Evolutionary conservation across 2,113 vertebrate genomes (phyloP).

Genomic region (Pristiophorus japonicus): DNA sequence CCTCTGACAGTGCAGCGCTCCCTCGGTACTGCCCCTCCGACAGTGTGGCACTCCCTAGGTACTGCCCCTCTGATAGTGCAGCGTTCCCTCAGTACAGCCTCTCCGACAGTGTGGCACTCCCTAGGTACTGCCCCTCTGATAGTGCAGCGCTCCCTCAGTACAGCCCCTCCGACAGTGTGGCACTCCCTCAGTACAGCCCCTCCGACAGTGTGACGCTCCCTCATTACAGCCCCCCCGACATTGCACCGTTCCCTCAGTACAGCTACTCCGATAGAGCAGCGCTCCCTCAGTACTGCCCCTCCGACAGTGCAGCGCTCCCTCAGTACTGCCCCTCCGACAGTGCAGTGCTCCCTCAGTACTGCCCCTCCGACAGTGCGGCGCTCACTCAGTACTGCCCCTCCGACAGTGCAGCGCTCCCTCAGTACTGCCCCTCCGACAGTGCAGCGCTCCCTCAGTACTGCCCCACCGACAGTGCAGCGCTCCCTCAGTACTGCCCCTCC

Average conservation of each 20-base stretch:
- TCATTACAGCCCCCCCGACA: no score
- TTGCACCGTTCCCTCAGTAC: neutral
- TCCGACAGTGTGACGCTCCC: no score
- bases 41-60: no score
- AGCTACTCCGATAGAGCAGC: neutral
- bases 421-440: neutral
- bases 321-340: neutral
- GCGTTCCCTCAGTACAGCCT: no score
- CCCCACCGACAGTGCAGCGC: neutral
- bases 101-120: no score
- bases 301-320: neutral
- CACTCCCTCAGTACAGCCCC: no score
- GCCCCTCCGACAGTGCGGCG: neutral
- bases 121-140: no score
- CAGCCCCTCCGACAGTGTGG: no score
- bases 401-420: neutral
- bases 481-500: neutral
- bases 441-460: neutral
- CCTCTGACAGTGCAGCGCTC: no score
- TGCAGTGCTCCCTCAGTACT: neutral
- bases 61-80: no score
- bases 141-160: no score
- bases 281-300: neutral
- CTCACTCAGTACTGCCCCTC: neutral
- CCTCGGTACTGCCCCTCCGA: no score